Percentiles rank a stretch among this genome's conserved stretches.
Evolutionary conservation across 2,113 vertebrate species (phyloP).

Genomic region (Laticauda laticaudata): DNA sequence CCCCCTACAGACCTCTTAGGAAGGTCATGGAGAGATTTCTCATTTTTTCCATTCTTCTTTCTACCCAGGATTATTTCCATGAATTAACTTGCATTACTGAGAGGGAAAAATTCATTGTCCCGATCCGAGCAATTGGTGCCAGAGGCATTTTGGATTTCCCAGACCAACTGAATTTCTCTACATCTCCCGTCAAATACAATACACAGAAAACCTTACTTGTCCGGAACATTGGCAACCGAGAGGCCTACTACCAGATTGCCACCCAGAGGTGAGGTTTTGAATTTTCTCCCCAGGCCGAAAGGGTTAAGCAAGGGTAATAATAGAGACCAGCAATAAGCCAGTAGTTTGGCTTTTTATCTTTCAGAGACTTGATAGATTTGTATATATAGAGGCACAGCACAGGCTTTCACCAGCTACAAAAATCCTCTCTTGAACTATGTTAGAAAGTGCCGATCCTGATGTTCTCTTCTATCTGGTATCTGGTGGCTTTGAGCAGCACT

Average conservation of each 20-base stretch:
- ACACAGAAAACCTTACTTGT: constrained; percentile 78
- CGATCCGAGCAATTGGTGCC: constrained; percentile 77
- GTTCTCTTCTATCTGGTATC: neutral
- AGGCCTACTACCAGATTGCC: constrained; percentile 73
- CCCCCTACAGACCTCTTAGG: too few relatives aligned
- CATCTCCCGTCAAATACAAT: constrained; percentile 77
- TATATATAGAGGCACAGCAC: neutral
- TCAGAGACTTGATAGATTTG: neutral
- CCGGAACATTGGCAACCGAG: constrained; percentile 74
- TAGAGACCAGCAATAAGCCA: neutral
- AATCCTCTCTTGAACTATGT: neutral
- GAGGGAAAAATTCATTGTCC: constrained; percentile 80
- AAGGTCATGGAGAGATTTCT: neutral
- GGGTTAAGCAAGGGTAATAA: neutral
- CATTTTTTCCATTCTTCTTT: neutral
- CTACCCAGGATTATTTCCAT: constrained; percentile 81
- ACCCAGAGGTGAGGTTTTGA: constrained; percentile 71
- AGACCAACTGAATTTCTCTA: constrained; percentile 76
- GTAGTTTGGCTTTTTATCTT: neutral
- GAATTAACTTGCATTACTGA: constrained; percentile 78
- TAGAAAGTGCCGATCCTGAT: neutral
- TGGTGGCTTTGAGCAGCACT: neutral
- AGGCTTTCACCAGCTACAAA: neutral
- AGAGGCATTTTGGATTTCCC: constrained; percentile 82
- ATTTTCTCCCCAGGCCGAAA: neutral